Percentiles rank a stretch among this genome's conserved stretches.
These are phyloP conservation scores for Saturnia japonica DNA, from an alignment of 2,888 invertebrate species.

Conservation along the genomic window DNA sequence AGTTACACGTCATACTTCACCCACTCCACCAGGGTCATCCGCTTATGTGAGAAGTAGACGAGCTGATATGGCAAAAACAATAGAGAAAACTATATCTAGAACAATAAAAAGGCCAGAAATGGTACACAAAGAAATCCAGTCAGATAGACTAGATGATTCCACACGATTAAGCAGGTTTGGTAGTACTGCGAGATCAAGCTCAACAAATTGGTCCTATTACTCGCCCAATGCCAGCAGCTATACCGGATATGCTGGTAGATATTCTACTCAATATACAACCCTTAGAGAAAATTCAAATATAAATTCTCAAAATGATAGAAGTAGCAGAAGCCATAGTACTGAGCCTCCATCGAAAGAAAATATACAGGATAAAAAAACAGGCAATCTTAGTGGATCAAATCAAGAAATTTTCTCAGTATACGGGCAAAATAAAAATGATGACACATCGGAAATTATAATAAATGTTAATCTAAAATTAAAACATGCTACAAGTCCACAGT, in stretches of 20 bases:
- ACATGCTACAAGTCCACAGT: constrained; percentile 60
- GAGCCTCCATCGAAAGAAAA: constrained; percentile 61
- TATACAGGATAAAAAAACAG: constrained; percentile 41
- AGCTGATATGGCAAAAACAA: constrained; percentile 87
- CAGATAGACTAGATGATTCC: constrained; percentile 86
- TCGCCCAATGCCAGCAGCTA: constrained; percentile 69
- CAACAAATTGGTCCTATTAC: constrained; percentile 85
- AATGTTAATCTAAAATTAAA: constrained; percentile 75
- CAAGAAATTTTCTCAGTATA: constrained; percentile 54
- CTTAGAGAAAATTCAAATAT: constrained; percentile 54
- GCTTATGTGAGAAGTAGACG: constrained; percentile 84
- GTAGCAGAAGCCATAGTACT: constrained; percentile 64
- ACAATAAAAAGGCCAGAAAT: constrained; percentile 80
- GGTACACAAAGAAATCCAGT: constrained; percentile 88
- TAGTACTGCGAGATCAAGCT: constrained; percentile 80
- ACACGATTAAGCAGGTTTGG: constrained; percentile 85
- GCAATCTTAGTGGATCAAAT: constrained; percentile 40
- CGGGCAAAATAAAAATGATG: constrained; percentile 67
- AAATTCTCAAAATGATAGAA: constrained; percentile 59
- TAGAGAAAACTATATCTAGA: constrained; percentile 86
- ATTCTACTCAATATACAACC: constrained; percentile 72
- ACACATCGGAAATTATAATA: constrained; percentile 70
- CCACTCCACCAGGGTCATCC: constrained; percentile 86
- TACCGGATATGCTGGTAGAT: constrained; percentile 74
- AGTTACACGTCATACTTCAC: constrained; percentile 89